Evolutionary conservation across 2,888 invertebrate genomes (phyloP).

Genomic region (Drosophila dives): DNA sequence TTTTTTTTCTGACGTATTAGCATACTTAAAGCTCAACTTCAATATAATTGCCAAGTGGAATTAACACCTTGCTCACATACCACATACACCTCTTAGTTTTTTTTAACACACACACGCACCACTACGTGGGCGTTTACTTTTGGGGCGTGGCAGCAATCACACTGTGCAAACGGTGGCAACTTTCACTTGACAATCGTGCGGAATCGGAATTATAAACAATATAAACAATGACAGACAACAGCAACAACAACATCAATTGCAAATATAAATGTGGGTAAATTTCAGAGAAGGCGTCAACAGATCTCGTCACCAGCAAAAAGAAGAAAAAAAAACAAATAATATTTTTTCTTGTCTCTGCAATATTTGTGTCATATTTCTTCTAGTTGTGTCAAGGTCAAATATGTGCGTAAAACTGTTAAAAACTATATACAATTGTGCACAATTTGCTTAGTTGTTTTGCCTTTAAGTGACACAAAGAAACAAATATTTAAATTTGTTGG

Average conservation of each 20-base stretch:
- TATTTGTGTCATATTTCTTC: slow-evolving; percentile 65
- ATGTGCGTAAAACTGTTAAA: background rate
- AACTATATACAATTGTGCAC: slow-evolving; percentile 15
- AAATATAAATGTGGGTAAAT: slow-evolving; percentile 47
- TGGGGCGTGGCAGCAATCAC: slow-evolving; percentile 58
- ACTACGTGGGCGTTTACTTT: slow-evolving; percentile 43
- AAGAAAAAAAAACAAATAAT: slow-evolving; percentile 5
- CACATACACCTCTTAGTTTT: slow-evolving; percentile 10
- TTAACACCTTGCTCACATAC: slow-evolving; percentile 82
- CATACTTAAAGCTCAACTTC: slow-evolving; percentile 26
- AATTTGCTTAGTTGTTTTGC: slow-evolving; percentile 12
- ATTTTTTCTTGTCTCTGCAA: slow-evolving; percentile 36
- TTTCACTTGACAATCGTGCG: slow-evolving; percentile 73
- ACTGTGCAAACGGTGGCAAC: slow-evolving; percentile 67
- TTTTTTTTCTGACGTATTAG: slow-evolving; percentile 33
- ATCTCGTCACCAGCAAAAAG: slow-evolving; percentile 41
- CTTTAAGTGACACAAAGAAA: slow-evolving; percentile 1
- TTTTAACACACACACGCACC: slow-evolving; percentile 23
- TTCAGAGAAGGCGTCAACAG: slow-evolving; percentile 50
- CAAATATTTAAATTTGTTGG: background rate
- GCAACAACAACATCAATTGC: slow-evolving; percentile 22
- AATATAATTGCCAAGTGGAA: slow-evolving; percentile 63
- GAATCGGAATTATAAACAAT: slow-evolving; percentile 67
- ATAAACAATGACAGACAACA: slow-evolving; percentile 22
- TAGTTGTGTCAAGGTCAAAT: slow-evolving; percentile 57